Base-by-base conservation (phyloP, 2,113 vertebrate genomes). In the Hemiprocne comata region DNA sequence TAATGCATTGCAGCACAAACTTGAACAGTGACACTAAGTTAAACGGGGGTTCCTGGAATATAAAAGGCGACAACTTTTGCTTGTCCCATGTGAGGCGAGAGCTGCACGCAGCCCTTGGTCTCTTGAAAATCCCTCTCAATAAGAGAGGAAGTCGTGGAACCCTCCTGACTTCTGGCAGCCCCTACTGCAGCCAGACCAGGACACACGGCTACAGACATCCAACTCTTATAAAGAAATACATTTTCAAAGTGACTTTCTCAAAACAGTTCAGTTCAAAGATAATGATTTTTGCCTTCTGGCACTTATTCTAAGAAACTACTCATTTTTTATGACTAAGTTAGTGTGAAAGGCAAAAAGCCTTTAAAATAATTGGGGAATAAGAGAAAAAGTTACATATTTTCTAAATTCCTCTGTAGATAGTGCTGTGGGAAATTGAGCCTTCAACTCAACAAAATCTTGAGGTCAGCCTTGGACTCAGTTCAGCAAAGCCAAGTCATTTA, bases 241-340 rank as follows among this genome's bases (percentile, higher is more conserved):
- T 76, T 95, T 94, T 66, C 82, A 95, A 91, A 66, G 82, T 95
- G 84, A 93, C 81, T 95, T 91, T 87, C n/a, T 46, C 53, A 58
- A 75, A 88, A 69, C 36, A 62, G 42, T 50, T 91, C 51, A 57
- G 66, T 78, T 93, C 74, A 91, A 89, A 91, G 46, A 57, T 78
- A 93, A 85, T 1, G 2, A 75, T 69, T 92, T 87, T 81, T 93
- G 81, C 67, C 81, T 93, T 87, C 84, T 69, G 65, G 83, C 53
- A 42, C 28, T 92, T 65, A 57, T 4, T 53, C 54, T 48, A 62
- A 84, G 55, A 80, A 93, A 93, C 84, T 48, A 89, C 7, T 70
- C 25, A 85, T 84, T 85, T 89, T 84, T 66, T 66, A 85, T 50
- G 26, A 92, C 31, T 71, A 85, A 78, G 34, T 38, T 66, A 4